Evolutionary conservation across 2,113 vertebrate genomes (phyloP), one percentile per base, ranked within the genome.

Genomic region (Trogon surrucura): DNA sequence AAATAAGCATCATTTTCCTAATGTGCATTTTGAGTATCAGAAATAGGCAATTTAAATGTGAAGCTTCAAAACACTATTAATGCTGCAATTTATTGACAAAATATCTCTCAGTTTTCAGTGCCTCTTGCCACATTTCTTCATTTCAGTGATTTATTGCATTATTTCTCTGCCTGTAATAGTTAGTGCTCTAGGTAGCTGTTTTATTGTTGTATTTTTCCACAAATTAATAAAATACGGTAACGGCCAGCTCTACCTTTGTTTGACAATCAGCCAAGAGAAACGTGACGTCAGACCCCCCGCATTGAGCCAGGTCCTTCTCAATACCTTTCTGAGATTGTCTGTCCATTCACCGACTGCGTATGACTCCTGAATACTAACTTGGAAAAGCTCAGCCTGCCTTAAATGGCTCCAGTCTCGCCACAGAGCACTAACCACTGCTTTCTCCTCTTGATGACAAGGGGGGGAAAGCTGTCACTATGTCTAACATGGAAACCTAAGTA

Each of bases 1-100:
- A 98, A 98, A 98, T 96, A 97, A 97, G 94, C 93, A 97, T 98
- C 66, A 97, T 97, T 97, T 98, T 97, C 96, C 92, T 97, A 97
- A 98, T 98, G 93, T 93, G 96, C 96, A 94, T 97, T 97, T 96
- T 94, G 94, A 97, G 91, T 96, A 88, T 97, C 97, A 97, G 94
- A 97, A 97, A 97, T 90, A 97, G 80, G 97, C 97, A 97, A 94
- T 98, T 98, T 98, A 97, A 94, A 92, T 91, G 92, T 97, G 96
- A 66, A 94, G 85, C 93, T 96, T 97, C 97, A 95, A 97, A 97
- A 92, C 19, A 25, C 92, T 97, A 97, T 97, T 97, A 98, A 97
- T 97, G 86, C 89, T 95, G 92, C 96, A 97, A 97, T 98, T 98
- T 97, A 93, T 91, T 97, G 96, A 97, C 96, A 97, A 96, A 98